Evolutionary conservation across 1,140 invertebrate species (phyloP).

Genomic region (Diachasma alloeum): DNA sequence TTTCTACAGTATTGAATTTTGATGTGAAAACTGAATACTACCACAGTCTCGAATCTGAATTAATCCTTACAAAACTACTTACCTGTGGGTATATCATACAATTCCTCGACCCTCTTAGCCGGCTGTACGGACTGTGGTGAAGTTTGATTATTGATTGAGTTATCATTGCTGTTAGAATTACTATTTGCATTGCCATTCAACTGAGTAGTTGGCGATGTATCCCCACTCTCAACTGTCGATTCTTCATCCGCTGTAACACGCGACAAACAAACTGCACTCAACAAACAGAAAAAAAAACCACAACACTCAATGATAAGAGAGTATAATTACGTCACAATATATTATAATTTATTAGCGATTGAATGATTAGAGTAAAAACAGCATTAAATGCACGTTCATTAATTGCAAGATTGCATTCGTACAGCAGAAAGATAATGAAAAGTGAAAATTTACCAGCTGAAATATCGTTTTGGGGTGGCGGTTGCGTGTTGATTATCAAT

Average conservation of each 20-base stretch:
- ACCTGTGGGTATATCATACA: slow-evolving; percentile 86
- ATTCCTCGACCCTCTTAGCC: slow-evolving; percentile 73
- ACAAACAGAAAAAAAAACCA: slow-evolving; percentile 27
- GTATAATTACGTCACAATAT: slow-evolving; percentile 4
- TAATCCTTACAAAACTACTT: slow-evolving; percentile 60
- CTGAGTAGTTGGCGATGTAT: slow-evolving; percentile 58
- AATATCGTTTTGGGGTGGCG: slow-evolving; percentile 59
- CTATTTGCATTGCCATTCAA: slow-evolving; percentile 63
- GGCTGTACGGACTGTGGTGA: slow-evolving; percentile 50
- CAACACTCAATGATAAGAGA: neutral
- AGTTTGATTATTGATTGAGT: slow-evolving; percentile 61
- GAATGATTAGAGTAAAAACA: slow-evolving; percentile 29
- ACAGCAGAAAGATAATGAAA: neutral
- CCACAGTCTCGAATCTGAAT: no score
- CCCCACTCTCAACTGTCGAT: slow-evolving; percentile 40
- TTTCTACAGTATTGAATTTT: no score
- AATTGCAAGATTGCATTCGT: slow-evolving; percentile 15
- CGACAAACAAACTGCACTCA: slow-evolving; percentile 37
- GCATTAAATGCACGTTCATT: neutral
- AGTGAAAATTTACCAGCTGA: slow-evolving; percentile 51
- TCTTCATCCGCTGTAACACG: slow-evolving; percentile 39
- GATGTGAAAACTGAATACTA: no score
- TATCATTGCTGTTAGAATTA: slow-evolving; percentile 64
- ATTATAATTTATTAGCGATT: slow-evolving; percentile 4
- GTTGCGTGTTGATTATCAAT: slow-evolving; percentile 62